Conservation (phyloP, 2,888 invertebrate genomes). For the Pseudococcus jackbeardsleyi region DNA sequence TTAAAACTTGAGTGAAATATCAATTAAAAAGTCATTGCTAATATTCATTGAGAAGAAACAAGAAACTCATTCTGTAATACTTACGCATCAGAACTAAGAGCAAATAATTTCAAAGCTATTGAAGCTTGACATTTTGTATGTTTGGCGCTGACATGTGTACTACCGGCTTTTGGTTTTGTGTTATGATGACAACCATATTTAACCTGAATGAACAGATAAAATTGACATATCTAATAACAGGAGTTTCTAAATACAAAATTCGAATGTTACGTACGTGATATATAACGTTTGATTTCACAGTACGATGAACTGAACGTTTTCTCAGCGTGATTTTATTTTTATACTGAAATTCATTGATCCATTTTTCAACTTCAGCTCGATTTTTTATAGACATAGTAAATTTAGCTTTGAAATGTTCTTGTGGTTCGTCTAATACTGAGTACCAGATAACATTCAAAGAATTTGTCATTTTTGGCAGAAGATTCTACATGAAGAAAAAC, state of each 20-base stretch:
- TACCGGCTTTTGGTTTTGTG: conserved; percentile 33
- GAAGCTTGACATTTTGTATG: conserved; percentile 36
- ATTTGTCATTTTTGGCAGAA: conserved; percentile 13
- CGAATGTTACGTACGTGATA: not conserved
- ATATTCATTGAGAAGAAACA: too few relatives aligned
- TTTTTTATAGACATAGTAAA: conserved; percentile 44
- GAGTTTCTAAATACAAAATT: not conserved
- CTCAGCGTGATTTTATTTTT: conserved; percentile 30
- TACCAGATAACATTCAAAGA: conserved; percentile 42
- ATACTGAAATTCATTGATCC: conserved; percentile 34
- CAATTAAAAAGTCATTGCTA: not conserved
- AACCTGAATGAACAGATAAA: not conserved
- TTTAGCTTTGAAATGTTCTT: conserved; percentile 48
- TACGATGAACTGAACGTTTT: conserved; percentile 16
- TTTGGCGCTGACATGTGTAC: conserved; percentile 33
- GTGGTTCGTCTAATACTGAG: not conserved
- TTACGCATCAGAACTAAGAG: conserved; percentile 25
- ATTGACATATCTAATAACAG: not conserved
- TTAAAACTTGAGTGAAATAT: not conserved
- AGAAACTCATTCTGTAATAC: not conserved
- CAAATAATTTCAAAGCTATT: conserved; percentile 42
- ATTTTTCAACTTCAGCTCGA: conserved; percentile 32
- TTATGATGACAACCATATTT: conserved; percentile 48
- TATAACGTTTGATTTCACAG: conserved; percentile 12
- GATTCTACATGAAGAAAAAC: not conserved